Percentiles rank a stretch among this genome's conserved stretches.
Conservation (phyloP, 2,797 vertebrate species). For the Echiichthys vipera region DNA sequence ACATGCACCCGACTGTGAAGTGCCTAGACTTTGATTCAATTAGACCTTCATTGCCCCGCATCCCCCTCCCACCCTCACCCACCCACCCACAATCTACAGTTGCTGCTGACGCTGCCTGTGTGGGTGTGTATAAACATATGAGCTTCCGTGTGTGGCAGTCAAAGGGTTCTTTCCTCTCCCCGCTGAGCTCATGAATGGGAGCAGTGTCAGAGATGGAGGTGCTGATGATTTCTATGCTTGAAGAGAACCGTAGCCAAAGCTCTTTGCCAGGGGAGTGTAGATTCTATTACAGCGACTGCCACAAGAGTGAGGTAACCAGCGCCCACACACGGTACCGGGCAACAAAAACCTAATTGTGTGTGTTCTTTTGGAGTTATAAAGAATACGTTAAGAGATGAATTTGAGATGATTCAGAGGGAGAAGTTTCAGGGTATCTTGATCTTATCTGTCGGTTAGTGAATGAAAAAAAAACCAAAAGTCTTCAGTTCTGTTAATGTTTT, state of each 20-base stretch:
- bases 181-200: constrained; percentile 79
- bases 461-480: not conserved
- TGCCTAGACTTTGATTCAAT: constrained; percentile 80
- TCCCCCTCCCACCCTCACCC: constrained; percentile 26
- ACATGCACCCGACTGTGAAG: constrained; percentile 56
- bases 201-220: constrained; percentile 80
- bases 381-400: constrained; percentile 9
- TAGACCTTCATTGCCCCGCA: constrained; percentile 70
- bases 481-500: not conserved
- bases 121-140: constrained; percentile 73
- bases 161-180: constrained; percentile 71
- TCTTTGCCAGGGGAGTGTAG: constrained; percentile 79
- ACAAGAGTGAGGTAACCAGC: constrained; percentile 84
- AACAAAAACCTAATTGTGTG: constrained; percentile 40
- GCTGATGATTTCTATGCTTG: constrained; percentile 83
- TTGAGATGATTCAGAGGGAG: not conserved
- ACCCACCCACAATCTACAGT: constrained; percentile 49
- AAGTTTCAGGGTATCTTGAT: constrained; percentile 4
- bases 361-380: constrained; percentile 18
- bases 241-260: constrained; percentile 76
- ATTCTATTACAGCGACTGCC: constrained; percentile 80
- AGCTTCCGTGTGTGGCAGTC: constrained; percentile 69
- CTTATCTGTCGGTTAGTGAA: constrained; percentile 18
- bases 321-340: constrained; percentile 50
- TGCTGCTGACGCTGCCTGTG: constrained; percentile 73